Evolutionary conservation across 2,797 vertebrate species (phyloP).

Genomic region (Parambassis ranga): DNA sequence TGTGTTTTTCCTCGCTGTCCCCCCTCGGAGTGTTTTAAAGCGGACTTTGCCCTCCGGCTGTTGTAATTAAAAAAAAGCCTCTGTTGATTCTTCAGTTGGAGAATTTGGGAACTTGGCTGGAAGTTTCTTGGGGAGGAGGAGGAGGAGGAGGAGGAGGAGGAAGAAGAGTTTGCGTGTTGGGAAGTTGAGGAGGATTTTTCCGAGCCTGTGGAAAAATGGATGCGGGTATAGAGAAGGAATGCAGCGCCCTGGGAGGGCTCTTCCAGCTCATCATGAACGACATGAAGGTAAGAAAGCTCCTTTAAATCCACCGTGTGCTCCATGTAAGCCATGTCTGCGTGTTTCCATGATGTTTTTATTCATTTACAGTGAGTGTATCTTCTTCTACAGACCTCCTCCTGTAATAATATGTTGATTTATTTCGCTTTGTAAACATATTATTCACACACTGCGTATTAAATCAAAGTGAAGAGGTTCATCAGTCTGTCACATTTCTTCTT

Average conservation of each 20-base stretch:
- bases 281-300: slow-evolving; percentile 80
- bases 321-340: no score
- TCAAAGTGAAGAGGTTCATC: no score
- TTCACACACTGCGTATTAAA: no score
- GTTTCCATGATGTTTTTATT: no score
- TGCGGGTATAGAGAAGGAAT: slow-evolving; percentile 87
- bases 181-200: slow-evolving; percentile 53
- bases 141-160: no score
- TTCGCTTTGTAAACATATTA: no score
- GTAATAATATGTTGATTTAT: no score
- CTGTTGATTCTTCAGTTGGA: slow-evolving; percentile 16
- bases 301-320: no score
- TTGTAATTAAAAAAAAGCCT: slow-evolving; percentile 6
- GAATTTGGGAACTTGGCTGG: slow-evolving; percentile 14
- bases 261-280: slow-evolving; percentile 89
- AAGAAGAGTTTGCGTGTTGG: slow-evolving; percentile 31
- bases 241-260: slow-evolving; percentile 86
- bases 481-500: no score
- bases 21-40: slow-evolving; percentile 4
- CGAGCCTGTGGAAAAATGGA: slow-evolving; percentile 80
- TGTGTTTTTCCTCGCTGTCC: neutral
- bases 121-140: neutral
- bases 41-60: slow-evolving; percentile 55
- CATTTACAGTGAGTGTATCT: no score
- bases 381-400: no score